Evolutionary conservation across 2,113 vertebrate genomes (phyloP).

Genomic region (sheep (Ovis aries)): ARS-UI_Ramb_v3.0 NC_056056.1:46522001-46522500

Average conservation of each 20-base stretch:
- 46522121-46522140: conserved; percentile 9
- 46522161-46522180: conserved; percentile 1
- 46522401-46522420: not conserved
- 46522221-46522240: not conserved
- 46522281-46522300: not conserved
- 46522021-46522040: not conserved
- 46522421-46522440: not conserved
- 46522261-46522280: not conserved
- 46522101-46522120: conserved; percentile 5
- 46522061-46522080: not conserved
- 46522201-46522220: conserved; percentile 22
- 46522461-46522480: not conserved
- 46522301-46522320: not conserved
- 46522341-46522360: not conserved
- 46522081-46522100: not conserved
- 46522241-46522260: not conserved
- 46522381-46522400: not conserved
- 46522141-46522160: not conserved
- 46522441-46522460: not conserved
- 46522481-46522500: not conserved
- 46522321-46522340: not conserved
- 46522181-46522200: not conserved
- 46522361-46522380: not conserved
- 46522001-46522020: not conserved
- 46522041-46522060: not conserved